Evolutionary conservation across 1,140 invertebrate species (phyloP).

Genomic region (Dreissena rostriformis): DNA sequence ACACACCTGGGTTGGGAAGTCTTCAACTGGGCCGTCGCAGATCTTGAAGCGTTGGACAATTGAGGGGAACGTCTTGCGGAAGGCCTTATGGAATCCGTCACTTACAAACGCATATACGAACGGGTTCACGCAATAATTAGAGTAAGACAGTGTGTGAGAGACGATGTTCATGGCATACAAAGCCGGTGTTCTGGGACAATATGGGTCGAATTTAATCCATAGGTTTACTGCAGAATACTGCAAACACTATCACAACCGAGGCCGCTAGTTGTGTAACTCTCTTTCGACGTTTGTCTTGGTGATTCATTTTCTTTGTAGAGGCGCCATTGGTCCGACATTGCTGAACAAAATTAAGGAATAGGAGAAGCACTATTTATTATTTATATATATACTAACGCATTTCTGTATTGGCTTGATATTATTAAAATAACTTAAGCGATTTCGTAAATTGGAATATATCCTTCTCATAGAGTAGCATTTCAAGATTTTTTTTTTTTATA

Average conservation of each 20-base stretch:
- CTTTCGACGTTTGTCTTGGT: slow-evolving; percentile 77
- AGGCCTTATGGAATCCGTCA: slow-evolving; percentile 92
- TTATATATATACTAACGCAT: no score
- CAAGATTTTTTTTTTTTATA: no score
- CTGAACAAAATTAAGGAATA: no score
- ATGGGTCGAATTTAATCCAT: slow-evolving; percentile 58
- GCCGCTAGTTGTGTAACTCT: slow-evolving; percentile 96
- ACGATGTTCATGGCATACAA: slow-evolving; percentile 90
- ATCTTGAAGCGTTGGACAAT: slow-evolving; percentile 53
- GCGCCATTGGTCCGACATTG: no score
- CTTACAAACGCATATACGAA: slow-evolving; percentile 96
- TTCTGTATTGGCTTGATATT: no score
- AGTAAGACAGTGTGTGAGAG: slow-evolving; percentile 95
- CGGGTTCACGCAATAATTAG: slow-evolving; percentile 96
- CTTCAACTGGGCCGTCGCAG: slow-evolving; percentile 42
- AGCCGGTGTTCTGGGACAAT: slow-evolving; percentile 80
- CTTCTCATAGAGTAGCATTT: no score
- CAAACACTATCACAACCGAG: slow-evolving; percentile 96
- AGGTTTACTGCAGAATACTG: slow-evolving; percentile 89
- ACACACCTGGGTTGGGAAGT: slow-evolving; percentile 25
- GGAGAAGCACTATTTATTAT: no score
- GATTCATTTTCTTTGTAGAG: no score
- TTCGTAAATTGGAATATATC: no score
- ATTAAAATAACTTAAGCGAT: no score
- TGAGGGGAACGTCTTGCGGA: slow-evolving; percentile 78